phyloP scores from a whole-genome alignment of 1,140 invertebrate genomes.

The Heliconius hewitsoni region DNA sequence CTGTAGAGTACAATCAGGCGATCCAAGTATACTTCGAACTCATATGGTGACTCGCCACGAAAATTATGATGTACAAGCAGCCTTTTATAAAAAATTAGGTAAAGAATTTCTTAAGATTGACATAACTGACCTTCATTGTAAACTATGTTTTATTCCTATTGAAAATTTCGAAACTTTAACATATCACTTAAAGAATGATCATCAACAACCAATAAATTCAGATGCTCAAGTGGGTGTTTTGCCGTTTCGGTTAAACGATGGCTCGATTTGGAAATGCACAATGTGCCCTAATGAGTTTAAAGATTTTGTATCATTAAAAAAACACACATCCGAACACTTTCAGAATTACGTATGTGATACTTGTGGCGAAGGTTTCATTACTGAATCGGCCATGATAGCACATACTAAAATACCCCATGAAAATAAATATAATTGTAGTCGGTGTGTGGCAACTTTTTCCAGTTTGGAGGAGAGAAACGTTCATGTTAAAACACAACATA shows the following conservation, averaged over 20 bases:
- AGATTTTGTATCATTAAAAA: conserved; percentile 67
- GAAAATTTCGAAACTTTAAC: conserved; percentile 61
- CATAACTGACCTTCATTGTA: conserved; percentile 71
- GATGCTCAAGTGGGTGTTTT: conserved; percentile 66
- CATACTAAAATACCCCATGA: conserved; percentile 74
- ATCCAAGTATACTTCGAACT: conserved; percentile 57
- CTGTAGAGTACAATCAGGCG: conserved; percentile 64
- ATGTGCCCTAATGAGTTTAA: conserved; percentile 72
- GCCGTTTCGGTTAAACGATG: conserved; percentile 66
- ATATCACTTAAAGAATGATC: conserved; percentile 66
- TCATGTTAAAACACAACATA: conserved; percentile 74
- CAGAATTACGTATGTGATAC: conserved; percentile 75
- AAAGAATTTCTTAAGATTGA: conserved; percentile 73
- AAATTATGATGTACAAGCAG: conserved; percentile 64
- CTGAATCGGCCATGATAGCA: conserved; percentile 69
- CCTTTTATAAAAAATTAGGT: conserved; percentile 72
- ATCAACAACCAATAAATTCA: conserved; percentile 64
- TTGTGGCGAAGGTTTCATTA: conserved; percentile 73
- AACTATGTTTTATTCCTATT: conserved; percentile 66
- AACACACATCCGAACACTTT: conserved; percentile 68
- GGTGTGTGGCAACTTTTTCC: conserved; percentile 69
- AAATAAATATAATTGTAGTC: conserved; percentile 69
- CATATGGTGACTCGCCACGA: conserved; percentile 63
- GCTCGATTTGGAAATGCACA: conserved; percentile 68
- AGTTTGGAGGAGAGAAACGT: conserved; percentile 65